phyloP scores from a whole-genome alignment of 2,797 vertebrate species.

The Leontocebus nigricollis region DNA sequence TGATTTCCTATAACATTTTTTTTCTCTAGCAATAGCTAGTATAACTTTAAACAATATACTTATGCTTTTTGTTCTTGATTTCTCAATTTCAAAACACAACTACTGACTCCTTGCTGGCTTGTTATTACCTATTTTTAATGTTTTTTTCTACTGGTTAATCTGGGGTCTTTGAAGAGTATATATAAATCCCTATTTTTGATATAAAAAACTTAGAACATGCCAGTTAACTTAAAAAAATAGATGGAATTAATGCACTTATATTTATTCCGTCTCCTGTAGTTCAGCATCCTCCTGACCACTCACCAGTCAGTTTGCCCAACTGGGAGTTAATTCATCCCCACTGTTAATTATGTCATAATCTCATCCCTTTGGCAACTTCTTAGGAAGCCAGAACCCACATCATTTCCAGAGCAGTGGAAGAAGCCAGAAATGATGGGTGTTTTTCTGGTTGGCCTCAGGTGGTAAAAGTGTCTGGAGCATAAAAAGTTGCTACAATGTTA shows the following conservation, averaged over 20 bases:
- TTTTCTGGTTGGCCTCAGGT: not conserved
- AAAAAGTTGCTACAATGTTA: fast-evolving
- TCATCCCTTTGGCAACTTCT: not conserved
- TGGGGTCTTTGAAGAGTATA: not conserved
- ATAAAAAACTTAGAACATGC: not conserved
- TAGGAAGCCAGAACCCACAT: not conserved
- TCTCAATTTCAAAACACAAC: not conserved
- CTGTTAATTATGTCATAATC: not conserved
- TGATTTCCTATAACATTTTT: not conserved
- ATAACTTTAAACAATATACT: not conserved
- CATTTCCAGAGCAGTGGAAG: not conserved
- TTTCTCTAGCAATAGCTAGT: not conserved
- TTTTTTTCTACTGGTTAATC: not conserved
- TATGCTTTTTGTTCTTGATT: not conserved
- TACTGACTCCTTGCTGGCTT: not conserved
- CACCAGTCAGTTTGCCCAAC: not conserved
- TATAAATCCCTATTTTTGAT: not conserved
- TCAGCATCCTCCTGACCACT: not conserved
- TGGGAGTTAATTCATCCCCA: not conserved
- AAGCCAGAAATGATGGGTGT: not conserved
- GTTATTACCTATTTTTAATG: not conserved
- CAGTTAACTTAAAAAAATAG: not conserved
- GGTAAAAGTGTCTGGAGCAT: not conserved
- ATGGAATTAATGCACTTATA: not conserved
- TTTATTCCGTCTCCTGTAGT: not conserved